Conservation (phyloP, 2,113 vertebrate genomes). For the Gymnarchus niloticus region DNA sequence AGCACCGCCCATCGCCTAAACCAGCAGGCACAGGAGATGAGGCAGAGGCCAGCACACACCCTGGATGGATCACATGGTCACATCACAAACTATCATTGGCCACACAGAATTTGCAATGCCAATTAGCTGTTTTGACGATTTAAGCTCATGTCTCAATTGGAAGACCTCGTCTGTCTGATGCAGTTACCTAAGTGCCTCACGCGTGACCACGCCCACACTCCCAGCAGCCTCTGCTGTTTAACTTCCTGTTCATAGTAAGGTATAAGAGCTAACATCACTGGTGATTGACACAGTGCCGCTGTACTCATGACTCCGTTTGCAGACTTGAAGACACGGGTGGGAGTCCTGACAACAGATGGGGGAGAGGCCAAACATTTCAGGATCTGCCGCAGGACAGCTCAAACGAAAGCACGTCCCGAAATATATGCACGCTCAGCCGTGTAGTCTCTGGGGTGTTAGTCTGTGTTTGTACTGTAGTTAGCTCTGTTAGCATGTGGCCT, state of each 20-base stretch:
- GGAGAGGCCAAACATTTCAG: conserved; percentile 54
- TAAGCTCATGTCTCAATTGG: too few relatives aligned
- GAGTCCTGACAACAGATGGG: neutral
- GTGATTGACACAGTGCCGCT: conserved; percentile 17
- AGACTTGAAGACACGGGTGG: neutral
- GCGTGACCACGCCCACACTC: too few relatives aligned
- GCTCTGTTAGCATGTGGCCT: conserved; percentile 48
- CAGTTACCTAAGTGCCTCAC: too few relatives aligned
- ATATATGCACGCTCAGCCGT: conserved; percentile 66
- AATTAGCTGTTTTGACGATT: too few relatives aligned
- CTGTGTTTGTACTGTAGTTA: conserved; percentile 57
- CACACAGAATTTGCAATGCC: too few relatives aligned
- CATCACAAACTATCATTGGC: too few relatives aligned
- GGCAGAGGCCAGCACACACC: neutral
- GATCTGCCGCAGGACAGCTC: conserved; percentile 35
- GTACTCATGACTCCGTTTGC: neutral
- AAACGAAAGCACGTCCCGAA: conserved; percentile 59
- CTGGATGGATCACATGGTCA: too few relatives aligned
- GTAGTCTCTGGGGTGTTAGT: conserved; percentile 62
- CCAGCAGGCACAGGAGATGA: neutral
- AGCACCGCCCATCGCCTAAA: too few relatives aligned
- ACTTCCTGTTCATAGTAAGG: conserved; percentile 60
- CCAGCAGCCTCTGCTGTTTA: conserved; percentile 45
- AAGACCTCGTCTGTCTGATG: too few relatives aligned
- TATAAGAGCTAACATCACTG: conserved; percentile 53